A percentile compares a stretch with the other conserved stretches of the same genome.
Conservation (phyloP, 35 echinoderm and acorn worm species). For the Patiria miniata region DNA sequence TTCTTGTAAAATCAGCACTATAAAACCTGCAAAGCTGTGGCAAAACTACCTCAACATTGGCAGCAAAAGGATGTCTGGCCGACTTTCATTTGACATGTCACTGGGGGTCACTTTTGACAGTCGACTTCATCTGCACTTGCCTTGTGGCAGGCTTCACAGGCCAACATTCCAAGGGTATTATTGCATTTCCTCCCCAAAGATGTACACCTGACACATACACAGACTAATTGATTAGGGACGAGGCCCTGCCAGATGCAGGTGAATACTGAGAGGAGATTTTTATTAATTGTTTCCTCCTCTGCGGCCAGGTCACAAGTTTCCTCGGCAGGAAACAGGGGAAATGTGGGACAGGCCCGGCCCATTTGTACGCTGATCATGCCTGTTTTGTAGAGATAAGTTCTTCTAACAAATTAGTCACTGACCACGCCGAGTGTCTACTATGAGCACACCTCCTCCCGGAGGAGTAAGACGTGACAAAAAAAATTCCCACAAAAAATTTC, state of each 20-base stretch:
- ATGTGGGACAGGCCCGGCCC: background rate
- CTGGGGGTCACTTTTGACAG: too few species aligned
- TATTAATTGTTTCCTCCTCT: constrained; percentile 7
- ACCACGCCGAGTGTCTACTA: background rate
- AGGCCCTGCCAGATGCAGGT: background rate
- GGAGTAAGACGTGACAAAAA: too few species aligned
- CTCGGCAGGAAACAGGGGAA: background rate
- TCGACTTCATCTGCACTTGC: too few species aligned
- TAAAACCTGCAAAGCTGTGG: too few species aligned
- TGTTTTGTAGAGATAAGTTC: background rate
- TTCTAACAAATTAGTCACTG: background rate
- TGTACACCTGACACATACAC: background rate
- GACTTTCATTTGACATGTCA: too few species aligned
- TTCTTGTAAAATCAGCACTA: too few species aligned
- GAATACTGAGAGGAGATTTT: background rate
- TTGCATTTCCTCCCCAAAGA: background rate
- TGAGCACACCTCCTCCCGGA: too few species aligned
- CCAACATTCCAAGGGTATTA: background rate
- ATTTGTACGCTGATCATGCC: background rate
- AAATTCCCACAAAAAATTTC: too few species aligned
- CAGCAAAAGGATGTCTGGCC: too few species aligned
- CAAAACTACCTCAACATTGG: too few species aligned
- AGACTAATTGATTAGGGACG: constrained; percentile 2
- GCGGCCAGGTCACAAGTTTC: background rate
- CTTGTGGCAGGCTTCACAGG: too few species aligned